Evolutionary conservation across 1,140 invertebrate species (phyloP), one percentile per base, ranked within the genome.

Genomic region (Zophobas atratus): DNA sequence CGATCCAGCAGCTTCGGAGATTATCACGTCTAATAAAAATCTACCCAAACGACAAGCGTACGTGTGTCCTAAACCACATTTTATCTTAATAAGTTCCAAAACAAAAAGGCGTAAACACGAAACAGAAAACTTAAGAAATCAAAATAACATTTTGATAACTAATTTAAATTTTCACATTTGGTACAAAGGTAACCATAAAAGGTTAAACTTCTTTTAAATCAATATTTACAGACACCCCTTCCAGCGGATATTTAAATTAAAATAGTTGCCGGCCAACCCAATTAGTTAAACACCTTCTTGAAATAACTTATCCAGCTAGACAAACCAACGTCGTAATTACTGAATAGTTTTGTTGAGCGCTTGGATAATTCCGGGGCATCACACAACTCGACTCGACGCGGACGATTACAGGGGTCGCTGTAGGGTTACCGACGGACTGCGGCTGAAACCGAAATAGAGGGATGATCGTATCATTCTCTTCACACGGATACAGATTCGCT

Each of bases 301-400:
- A 67, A 67, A 67, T 67, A 67, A 67, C 60, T 67, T 67, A 67
- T 67, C 60, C 33, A 63, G 57, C 57, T 63, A 43, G 60, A 67
- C 38, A 43, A 67, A 67, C 60, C 60, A 43, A 67, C 60, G 35
- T 67, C 39, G 60, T 67, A 67, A 67, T 67, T 67, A 43, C 60
- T 67, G n/a, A 67, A 67, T 67, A 67, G 60, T 67, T 67, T 67
- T 67, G 60, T 67, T 48, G 60, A 67, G 60, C 60, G 39, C 2
- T 67, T 67, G 39, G 60, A 63, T 63, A 63, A 63, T 36, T 63
- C 39, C 6, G 55, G 55, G 55, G 55, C 43, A 34, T 57, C 55
- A 33, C 55, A 33, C 34, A 33, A 33, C 55, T 35, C 55, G 20
- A 63, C 49, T 6, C 49, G 49, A 51, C 49, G 8, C 38, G 60